Conservation (phyloP, 2,888 invertebrate species). For the Pemphredon lugubris region DNA sequence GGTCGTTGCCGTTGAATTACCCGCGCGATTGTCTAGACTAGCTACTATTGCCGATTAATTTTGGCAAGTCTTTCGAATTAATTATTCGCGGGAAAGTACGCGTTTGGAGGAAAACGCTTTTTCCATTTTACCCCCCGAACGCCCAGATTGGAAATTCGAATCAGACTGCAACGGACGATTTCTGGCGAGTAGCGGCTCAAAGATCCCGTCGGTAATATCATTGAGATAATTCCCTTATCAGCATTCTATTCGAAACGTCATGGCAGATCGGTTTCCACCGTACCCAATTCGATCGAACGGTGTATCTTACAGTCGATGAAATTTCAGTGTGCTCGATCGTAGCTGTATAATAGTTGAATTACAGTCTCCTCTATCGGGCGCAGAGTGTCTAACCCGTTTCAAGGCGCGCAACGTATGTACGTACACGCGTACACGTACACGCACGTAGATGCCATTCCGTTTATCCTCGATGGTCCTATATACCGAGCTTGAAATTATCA, state of each 20-base stretch:
- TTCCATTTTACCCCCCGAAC: too few species aligned
- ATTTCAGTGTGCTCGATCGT: conserved; percentile 54
- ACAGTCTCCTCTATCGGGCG: neutral
- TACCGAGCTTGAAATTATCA: neutral
- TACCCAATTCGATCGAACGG: conserved; percentile 1
- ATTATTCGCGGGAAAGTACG: too few species aligned
- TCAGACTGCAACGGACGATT: too few species aligned
- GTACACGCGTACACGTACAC: too few species aligned
- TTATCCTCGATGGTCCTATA: neutral
- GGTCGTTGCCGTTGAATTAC: too few species aligned
- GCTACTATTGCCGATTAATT: too few species aligned
- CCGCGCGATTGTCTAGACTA: too few species aligned
- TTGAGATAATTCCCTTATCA: conserved; percentile 43
- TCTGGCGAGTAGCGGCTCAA: neutral
- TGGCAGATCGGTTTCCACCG: conserved; percentile 28
- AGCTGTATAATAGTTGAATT: conserved; percentile 40
- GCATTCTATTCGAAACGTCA: conserved; percentile 31
- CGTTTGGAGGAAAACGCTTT: too few species aligned
- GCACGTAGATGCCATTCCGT: neutral
- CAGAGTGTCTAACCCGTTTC: neutral
- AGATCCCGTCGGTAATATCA: conserved; percentile 24
- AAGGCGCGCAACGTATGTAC: too few species aligned
- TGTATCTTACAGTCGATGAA: conserved; percentile 12
- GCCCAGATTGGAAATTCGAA: too few species aligned
- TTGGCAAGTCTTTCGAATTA: too few species aligned